phyloP scores from a whole-genome alignment of 1,140 invertebrate species.

The Sarcophaga peregrina region DNA sequence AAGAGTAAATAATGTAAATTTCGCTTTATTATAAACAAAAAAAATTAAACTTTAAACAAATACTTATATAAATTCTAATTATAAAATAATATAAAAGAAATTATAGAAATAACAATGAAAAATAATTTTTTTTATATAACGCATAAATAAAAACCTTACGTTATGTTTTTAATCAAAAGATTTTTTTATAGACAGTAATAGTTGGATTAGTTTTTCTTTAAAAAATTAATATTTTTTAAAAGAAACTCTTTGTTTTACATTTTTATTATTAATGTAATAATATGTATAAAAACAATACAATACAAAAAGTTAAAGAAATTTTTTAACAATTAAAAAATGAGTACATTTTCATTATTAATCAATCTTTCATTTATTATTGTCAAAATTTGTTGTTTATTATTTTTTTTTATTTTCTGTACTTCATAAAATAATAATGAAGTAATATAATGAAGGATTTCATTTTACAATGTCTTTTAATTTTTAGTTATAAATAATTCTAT shows the following conservation, averaged over 20 bases:
- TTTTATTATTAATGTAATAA: constrained; percentile 8
- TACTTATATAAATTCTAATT: neutral
- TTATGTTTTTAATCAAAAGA: neutral
- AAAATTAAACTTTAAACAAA: too few species aligned
- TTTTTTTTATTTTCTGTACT: too few species aligned
- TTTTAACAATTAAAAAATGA: constrained; percentile 2
- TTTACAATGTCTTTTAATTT: neutral
- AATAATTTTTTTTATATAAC: neutral
- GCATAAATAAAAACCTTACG: neutral
- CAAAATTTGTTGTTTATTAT: too few species aligned
- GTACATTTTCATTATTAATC: neutral
- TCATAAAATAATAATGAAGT: too few species aligned
- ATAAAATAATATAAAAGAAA: neutral
- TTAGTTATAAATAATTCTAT: neutral
- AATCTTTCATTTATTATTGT: too few species aligned
- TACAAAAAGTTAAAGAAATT: neutral
- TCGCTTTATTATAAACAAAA: constrained; percentile 17
- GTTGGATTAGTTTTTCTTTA: neutral
- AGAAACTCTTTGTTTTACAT: neutral
- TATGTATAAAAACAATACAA: neutral
- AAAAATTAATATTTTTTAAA: constrained; percentile 10
- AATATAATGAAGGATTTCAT: neutral
- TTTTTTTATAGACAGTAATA: neutral
- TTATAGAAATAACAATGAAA: neutral
- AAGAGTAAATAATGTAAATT: constrained; percentile 38